Evolutionary conservation across 2,797 vertebrate genomes (phyloP).

Genomic region (Pteropus rufus): DNA sequence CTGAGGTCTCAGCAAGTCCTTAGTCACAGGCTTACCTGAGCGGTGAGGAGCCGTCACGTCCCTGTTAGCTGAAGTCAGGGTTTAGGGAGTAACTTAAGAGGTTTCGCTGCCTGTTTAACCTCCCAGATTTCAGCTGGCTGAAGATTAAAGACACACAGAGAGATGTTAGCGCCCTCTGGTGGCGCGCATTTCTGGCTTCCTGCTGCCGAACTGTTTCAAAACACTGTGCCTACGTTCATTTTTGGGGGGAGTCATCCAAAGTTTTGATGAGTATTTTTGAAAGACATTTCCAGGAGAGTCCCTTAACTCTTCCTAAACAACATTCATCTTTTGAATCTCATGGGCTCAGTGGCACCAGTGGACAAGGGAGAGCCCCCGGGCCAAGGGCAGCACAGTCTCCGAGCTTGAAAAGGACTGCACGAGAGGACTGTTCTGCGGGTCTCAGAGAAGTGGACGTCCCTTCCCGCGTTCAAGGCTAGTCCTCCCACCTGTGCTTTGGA

Average conservation of each 20-base stretch:
- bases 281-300: background rate
- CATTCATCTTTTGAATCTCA: background rate
- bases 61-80: accelerated
- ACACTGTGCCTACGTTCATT: background rate
- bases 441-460: background rate
- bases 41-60: background rate
- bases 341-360: background rate
- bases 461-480: background rate
- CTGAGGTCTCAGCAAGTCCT: background rate
- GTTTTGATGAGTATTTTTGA: background rate
- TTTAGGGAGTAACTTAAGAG: background rate
- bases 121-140: background rate
- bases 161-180: background rate
- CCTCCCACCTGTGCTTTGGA: background rate
- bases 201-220: background rate
- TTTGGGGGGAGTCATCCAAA: background rate
- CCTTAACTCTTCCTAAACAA: background rate
- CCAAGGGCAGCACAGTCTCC: too few relatives aligned
- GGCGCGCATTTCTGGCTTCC: background rate
- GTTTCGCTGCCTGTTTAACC: background rate
- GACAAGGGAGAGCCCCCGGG: background rate
- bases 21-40: background rate
- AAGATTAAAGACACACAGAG: background rate
- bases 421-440: too few relatives aligned
- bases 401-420: background rate